A percentile compares a stretch with the other conserved stretches of the same genome.
Conservation (phyloP, 2,888 invertebrate genomes). For the Temnothorax unifasciatus region DNA sequence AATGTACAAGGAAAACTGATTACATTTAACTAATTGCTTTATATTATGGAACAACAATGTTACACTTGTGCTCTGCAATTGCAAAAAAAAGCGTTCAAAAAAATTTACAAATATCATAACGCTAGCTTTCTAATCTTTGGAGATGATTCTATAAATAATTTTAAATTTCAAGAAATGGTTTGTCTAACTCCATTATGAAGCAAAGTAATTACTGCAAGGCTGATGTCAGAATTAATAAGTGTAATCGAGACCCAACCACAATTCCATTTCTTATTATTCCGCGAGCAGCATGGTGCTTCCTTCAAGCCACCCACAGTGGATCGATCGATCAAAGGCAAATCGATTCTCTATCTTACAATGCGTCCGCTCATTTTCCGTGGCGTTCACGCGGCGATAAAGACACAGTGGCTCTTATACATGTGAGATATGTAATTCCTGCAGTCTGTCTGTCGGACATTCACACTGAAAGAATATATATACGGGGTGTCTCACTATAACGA, state of each 20-base stretch:
- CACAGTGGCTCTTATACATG: slow-evolving; percentile 48
- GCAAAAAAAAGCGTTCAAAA: background rate
- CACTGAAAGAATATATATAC: slow-evolving; percentile 43
- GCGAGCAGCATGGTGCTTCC: slow-evolving; percentile 48
- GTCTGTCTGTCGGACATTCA: slow-evolving; percentile 58
- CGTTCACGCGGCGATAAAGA: slow-evolving; percentile 65
- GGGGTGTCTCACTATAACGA: slow-evolving; percentile 12
- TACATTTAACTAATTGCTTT: background rate
- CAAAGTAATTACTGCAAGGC: slow-evolving; percentile 17
- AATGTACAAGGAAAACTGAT: slow-evolving; percentile 18
- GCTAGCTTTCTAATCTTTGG: background rate
- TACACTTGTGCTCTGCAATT: background rate
- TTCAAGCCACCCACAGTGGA: slow-evolving; percentile 54
- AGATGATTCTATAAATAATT: background rate
- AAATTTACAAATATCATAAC: background rate
- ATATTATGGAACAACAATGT: background rate
- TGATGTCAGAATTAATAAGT: slow-evolving; percentile 50
- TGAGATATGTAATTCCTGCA: slow-evolving; percentile 55
- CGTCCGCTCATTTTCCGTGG: slow-evolving; percentile 64
- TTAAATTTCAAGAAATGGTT: background rate
- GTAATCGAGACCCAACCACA: slow-evolving; percentile 39
- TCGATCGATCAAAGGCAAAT: slow-evolving; percentile 69
- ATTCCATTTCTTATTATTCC: slow-evolving; percentile 48
- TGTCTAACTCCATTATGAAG: slow-evolving; percentile 4
- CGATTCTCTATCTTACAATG: slow-evolving; percentile 70